Evolutionary conservation across 1,140 invertebrate genomes (phyloP).

Genomic region (Drosophila busckii): DNA sequence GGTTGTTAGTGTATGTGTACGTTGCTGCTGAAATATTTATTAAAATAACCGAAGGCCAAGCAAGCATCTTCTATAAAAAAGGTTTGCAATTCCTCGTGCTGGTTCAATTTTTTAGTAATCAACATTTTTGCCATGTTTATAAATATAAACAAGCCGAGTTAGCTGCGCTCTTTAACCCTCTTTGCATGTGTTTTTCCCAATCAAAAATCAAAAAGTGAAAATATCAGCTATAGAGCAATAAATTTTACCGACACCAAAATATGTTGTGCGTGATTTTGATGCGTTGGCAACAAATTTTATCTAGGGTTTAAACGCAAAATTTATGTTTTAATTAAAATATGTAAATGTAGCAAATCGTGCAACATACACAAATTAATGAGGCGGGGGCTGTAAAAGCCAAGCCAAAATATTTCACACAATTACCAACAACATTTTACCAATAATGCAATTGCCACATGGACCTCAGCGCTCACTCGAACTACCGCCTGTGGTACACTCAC

Average conservation of each 20-base stretch:
- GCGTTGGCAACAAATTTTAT: conserved; percentile 15
- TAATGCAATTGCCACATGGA: conserved; percentile 53
- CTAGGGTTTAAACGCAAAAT: conserved; percentile 37
- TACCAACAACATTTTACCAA: conserved; percentile 44
- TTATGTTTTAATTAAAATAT: conserved; percentile 77
- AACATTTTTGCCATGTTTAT: neutral
- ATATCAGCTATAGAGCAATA: no score
- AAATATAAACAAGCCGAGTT: neutral
- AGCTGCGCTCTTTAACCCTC: no score
- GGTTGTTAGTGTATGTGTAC: neutral
- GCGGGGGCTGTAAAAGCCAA: conserved; percentile 24
- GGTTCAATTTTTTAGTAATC: neutral
- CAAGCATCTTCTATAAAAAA: conserved; percentile 20
- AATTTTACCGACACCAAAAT: neutral
- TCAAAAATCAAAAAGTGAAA: no score
- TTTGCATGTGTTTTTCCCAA: no score
- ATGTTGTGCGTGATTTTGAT: conserved; percentile 9
- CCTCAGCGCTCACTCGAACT: conserved; percentile 1
- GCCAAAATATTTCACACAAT: conserved; percentile 70
- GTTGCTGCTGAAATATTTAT: conserved; percentile 61
- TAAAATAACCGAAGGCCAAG: conserved; percentile 58
- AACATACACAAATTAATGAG: conserved; percentile 34
- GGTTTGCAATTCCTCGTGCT: conserved; percentile 3
- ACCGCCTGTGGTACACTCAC: neutral
- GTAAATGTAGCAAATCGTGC: conserved; percentile 59